Conservation (phyloP, 2,113 vertebrate genomes). For the Passer domesticus region DNA sequence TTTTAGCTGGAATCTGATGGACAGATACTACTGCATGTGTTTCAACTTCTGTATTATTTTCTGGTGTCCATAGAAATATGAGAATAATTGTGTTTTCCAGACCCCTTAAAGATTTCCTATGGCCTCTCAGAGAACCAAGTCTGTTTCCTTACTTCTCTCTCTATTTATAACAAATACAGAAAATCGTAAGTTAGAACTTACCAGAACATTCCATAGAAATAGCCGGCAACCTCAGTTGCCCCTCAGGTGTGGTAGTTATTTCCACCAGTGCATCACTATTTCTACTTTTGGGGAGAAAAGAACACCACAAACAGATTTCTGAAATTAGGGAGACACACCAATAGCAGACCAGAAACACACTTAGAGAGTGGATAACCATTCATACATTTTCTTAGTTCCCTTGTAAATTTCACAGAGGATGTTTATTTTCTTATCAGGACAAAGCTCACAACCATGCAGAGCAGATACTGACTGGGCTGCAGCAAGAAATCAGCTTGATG, state of each 20-base stretch:
- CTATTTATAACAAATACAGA: background rate
- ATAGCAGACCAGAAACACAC: background rate
- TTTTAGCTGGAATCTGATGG: background rate
- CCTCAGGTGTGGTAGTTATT: background rate
- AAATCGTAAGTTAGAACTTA: background rate
- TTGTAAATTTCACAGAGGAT: background rate
- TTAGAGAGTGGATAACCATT: background rate
- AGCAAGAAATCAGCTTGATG: slow-evolving; percentile 1
- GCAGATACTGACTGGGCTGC: background rate
- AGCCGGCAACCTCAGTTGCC: rapidly evolving
- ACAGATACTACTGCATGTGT: rapidly evolving
- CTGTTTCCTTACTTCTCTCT: background rate
- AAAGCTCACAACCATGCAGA: background rate
- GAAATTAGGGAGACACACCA: background rate
- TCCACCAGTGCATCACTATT: background rate
- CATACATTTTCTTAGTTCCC: background rate
- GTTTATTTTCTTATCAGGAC: background rate
- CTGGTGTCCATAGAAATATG: background rate
- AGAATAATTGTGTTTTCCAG: background rate
- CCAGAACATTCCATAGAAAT: background rate
- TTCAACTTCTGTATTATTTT: background rate
- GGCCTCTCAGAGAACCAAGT: background rate
- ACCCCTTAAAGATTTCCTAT: background rate
- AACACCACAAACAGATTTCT: background rate
- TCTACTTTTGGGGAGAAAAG: background rate